Conservation (phyloP, 1,140 invertebrate species). For the Drosophila ananassae region DNA sequence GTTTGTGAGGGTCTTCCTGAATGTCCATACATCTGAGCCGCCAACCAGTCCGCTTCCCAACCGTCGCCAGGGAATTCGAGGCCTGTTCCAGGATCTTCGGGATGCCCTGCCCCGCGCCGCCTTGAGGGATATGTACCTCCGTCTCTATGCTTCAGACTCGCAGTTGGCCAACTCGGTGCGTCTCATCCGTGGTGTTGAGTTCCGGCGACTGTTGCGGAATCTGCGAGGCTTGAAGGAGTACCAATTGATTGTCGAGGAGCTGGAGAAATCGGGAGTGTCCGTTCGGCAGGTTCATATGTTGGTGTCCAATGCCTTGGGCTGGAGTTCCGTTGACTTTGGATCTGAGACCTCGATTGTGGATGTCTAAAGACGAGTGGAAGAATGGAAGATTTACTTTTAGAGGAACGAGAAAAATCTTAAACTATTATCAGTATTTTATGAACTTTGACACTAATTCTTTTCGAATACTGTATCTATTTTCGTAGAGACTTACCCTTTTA, state of each 20-base stretch:
- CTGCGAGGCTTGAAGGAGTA: constrained; percentile 54
- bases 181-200: constrained; percentile 53
- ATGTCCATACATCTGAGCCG: constrained; percentile 26
- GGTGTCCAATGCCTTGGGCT: constrained; percentile 57
- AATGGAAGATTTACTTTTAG: background rate
- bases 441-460: too few relatives aligned
- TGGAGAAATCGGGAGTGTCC: constrained; percentile 47
- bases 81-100: constrained; percentile 52
- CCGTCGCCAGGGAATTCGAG: constrained; percentile 56
- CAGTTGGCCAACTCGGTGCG: constrained; percentile 44
- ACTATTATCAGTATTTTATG: too few relatives aligned
- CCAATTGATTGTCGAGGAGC: constrained; percentile 13
- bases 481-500: background rate
- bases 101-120: constrained; percentile 49
- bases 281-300: constrained; percentile 46
- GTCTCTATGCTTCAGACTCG: constrained; percentile 34
- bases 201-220: constrained; percentile 48
- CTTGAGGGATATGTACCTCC: constrained; percentile 47
- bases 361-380: constrained; percentile 1
- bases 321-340: constrained; percentile 44
- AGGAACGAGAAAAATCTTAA: background rate
- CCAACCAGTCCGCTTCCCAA: constrained; percentile 42
- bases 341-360: constrained; percentile 36
- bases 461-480: too few relatives aligned
- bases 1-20: constrained; percentile 43